These are phyloP conservation scores for Varroa destructor DNA, from an alignment of 1,140 invertebrate species.

Conservation along the genomic window DNA sequence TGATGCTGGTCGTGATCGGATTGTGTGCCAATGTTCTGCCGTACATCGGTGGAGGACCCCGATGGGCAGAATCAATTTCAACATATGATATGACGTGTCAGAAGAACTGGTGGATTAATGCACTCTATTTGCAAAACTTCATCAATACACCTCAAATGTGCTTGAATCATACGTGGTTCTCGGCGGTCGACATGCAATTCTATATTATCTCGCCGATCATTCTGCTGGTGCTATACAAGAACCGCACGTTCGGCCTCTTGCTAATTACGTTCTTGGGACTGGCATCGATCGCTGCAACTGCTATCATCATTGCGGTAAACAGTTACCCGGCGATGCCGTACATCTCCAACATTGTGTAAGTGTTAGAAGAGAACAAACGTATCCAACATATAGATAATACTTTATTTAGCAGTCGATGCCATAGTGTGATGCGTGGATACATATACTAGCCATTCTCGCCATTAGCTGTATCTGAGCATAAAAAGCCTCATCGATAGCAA, in stretches of 20 bases:
- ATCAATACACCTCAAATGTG: conserved; percentile 37
- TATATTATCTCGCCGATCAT: conserved; percentile 38
- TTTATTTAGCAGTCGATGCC: background rate
- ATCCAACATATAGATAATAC: conserved; percentile 22
- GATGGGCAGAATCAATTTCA: conserved; percentile 33
- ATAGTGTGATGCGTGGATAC: no score
- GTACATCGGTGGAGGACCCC: conserved; percentile 35
- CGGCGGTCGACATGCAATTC: conserved; percentile 41
- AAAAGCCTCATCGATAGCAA: no score
- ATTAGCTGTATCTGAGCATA: no score
- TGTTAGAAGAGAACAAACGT: background rate
- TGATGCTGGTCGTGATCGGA: conserved; percentile 35
- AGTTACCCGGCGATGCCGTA: conserved; percentile 36
- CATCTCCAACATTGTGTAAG: conserved; percentile 35
- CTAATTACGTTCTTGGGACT: conserved; percentile 29
- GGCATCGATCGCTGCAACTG: conserved; percentile 30
- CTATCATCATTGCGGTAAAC: conserved; percentile 33
- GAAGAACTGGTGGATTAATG: conserved; percentile 38
- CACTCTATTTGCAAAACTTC: conserved; percentile 37
- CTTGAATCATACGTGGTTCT: conserved; percentile 40
- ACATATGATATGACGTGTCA: conserved; percentile 37
- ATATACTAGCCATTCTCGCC: no score
- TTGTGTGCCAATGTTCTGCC: conserved; percentile 34
- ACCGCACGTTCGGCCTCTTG: conserved; percentile 24
- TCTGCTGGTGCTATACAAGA: conserved; percentile 35